Percentiles rank a stretch among this genome's conserved stretches.
These are phyloP conservation scores for Drosophila eugracilis DNA, from an alignment of 1,140 invertebrate genomes.

Conservation along the genomic window DNA sequence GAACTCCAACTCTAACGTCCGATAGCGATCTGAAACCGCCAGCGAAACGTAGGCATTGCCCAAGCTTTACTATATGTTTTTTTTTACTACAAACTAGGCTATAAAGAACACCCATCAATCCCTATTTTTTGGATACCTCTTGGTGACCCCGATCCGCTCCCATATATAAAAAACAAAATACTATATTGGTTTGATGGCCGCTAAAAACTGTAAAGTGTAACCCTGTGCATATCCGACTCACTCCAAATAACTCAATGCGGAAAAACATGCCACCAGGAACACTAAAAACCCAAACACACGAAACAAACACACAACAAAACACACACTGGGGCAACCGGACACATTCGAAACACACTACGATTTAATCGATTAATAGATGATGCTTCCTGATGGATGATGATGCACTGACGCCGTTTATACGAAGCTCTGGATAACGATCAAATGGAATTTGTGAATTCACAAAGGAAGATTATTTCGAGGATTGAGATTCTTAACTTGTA, in stretches of 20 bases:
- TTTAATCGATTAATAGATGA: conserved; percentile 39
- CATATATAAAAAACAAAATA: conserved; percentile 9
- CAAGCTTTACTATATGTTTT: conserved; percentile 40
- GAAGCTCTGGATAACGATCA: conserved; percentile 3
- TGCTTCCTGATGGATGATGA: background rate
- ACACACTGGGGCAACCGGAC: conserved; percentile 39
- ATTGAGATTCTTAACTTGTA: background rate
- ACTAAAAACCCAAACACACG: conserved; percentile 24
- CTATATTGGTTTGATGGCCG: conserved; percentile 26
- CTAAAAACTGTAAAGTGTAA: conserved; percentile 40
- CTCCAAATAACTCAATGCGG: conserved; percentile 30
- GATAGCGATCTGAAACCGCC: conserved; percentile 3
- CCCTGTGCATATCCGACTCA: conserved; percentile 33
- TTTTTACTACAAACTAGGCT: conserved; percentile 54
- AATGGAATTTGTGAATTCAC: background rate
- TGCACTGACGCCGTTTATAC: conserved; percentile 16
- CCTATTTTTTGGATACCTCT: conserved; percentile 16
- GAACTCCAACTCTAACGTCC: conserved; percentile 7
- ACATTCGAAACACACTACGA: conserved; percentile 43
- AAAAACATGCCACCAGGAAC: conserved; percentile 29
- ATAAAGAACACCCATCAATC: conserved; percentile 31
- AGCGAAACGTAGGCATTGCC: conserved; percentile 55
- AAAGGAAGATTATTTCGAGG: background rate
- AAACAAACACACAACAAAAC: conserved; percentile 22
- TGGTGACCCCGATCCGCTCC: conserved; percentile 41